Percentiles rank a stretch among this genome's conserved stretches.
phyloP scores from a whole-genome alignment of 1,140 invertebrate genomes.

The Polypedilum vanderplanki region DNA sequence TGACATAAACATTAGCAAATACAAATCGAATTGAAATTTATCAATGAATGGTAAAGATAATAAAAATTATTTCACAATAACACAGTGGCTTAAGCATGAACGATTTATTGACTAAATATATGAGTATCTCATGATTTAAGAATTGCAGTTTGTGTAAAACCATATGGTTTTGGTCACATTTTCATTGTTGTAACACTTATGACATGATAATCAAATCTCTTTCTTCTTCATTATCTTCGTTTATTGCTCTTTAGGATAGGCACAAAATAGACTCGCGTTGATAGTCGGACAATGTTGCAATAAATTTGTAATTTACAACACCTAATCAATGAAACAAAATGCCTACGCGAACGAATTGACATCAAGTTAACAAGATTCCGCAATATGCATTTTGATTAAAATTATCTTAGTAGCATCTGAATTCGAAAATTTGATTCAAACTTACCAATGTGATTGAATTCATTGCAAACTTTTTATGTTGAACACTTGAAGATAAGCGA shows the following conservation, averaged over 20 bases:
- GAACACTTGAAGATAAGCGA: neutral
- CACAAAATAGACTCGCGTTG: neutral
- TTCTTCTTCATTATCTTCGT: too few species aligned
- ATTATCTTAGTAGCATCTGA: neutral
- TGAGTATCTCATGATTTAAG: neutral
- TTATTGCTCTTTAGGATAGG: neutral
- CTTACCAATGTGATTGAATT: neutral
- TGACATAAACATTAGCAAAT: constrained; percentile 13
- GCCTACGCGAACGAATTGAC: neutral
- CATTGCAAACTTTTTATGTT: neutral
- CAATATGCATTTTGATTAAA: neutral
- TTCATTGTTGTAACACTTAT: too few species aligned
- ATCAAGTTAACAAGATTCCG: neutral
- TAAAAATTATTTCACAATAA: neutral
- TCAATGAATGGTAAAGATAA: neutral
- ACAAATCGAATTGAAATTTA: neutral
- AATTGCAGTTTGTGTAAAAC: neutral
- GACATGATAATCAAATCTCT: too few species aligned
- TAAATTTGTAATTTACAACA: neutral
- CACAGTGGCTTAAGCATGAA: neutral
- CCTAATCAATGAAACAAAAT: neutral
- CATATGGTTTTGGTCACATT: neutral
- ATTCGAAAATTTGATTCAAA: neutral
- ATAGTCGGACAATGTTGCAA: neutral
- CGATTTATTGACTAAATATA: neutral